A percentile compares a stretch with the other conserved stretches of the same genome.
Conservation (phyloP, 2,113 vertebrate genomes). For the Callorhinus ursinus region DNA sequence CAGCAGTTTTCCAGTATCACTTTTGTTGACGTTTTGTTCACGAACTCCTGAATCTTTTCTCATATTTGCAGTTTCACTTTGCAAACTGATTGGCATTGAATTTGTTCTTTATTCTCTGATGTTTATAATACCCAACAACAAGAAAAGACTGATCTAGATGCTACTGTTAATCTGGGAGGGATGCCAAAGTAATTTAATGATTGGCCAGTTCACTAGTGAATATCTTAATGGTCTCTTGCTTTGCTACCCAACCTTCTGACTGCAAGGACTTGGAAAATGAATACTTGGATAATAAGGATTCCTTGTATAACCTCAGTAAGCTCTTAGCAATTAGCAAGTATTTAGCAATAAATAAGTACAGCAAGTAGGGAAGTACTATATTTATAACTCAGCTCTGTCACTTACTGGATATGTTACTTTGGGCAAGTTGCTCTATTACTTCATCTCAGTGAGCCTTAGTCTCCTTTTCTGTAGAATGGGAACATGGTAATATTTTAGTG, state of each 20-base stretch:
- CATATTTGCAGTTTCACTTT: slow-evolving; percentile 50
- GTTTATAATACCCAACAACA: slow-evolving; percentile 9
- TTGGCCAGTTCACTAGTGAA: slow-evolving; percentile 49
- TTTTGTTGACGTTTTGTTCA: slow-evolving; percentile 45
- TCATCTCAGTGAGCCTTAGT: background rate
- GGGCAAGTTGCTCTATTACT: slow-evolving; percentile 14
- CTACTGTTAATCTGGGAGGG: slow-evolving; percentile 51
- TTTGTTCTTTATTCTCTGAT: slow-evolving; percentile 54
- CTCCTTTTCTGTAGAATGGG: background rate
- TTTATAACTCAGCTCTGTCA: slow-evolving; percentile 32
- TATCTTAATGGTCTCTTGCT: slow-evolving; percentile 61
- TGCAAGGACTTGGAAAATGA: slow-evolving; percentile 44
- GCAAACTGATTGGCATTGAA: slow-evolving; percentile 25
- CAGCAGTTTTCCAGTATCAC: slow-evolving; percentile 26
- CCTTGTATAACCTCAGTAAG: slow-evolving; percentile 26
- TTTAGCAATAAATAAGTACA: slow-evolving; percentile 40
- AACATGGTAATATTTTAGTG: background rate
- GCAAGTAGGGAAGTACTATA: background rate
- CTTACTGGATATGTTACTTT: slow-evolving; percentile 21
- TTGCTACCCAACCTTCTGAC: slow-evolving; percentile 42
- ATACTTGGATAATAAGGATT: slow-evolving; percentile 5
- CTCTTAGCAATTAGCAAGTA: slow-evolving; percentile 31
- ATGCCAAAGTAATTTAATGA: slow-evolving; percentile 63
- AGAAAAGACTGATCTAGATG: slow-evolving; percentile 43
- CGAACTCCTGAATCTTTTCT: slow-evolving; percentile 27